phyloP scores from a whole-genome alignment of 2,888 invertebrate genomes.

The Plemyria rubiginata region DNA sequence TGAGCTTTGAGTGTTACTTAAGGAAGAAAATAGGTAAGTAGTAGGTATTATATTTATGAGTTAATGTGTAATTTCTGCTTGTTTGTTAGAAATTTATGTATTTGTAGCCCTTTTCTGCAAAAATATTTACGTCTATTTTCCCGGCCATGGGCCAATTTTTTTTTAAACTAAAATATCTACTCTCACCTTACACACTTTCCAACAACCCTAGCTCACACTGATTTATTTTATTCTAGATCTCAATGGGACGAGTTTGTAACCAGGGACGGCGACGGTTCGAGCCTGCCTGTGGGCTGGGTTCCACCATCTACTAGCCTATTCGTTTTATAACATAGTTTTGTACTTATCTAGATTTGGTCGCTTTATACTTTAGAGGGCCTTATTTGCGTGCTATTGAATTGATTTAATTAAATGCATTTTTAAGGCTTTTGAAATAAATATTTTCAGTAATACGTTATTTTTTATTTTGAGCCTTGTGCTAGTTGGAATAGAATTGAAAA shows the following conservation, averaged over 20 bases:
- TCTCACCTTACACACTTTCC: too few relatives aligned
- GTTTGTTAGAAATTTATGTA: too few relatives aligned
- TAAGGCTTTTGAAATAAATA: conserved; percentile 33
- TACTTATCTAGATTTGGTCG: conserved; percentile 22
- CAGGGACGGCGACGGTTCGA: conserved; percentile 82
- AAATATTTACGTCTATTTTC: too few relatives aligned
- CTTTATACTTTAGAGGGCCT: conserved; percentile 26
- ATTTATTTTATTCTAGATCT: conserved; percentile 66
- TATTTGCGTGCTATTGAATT: conserved; percentile 31
- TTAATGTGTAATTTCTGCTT: too few relatives aligned
- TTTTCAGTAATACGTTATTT: conserved; percentile 18
- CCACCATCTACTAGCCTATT: conserved; percentile 64
- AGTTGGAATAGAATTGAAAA: too few relatives aligned
- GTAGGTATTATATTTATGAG: too few relatives aligned
- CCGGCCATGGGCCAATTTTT: too few relatives aligned
- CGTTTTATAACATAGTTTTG: background rate
- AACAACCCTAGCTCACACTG: too few relatives aligned
- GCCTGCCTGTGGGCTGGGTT: conserved; percentile 90
- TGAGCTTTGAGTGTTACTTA: too few relatives aligned
- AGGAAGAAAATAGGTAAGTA: too few relatives aligned
- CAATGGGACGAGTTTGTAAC: conserved; percentile 77
- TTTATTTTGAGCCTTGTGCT: conserved; percentile 1
- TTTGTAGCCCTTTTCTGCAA: too few relatives aligned
- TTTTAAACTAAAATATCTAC: too few relatives aligned
- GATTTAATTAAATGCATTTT: conserved; percentile 33